Evolutionary conservation across 2,113 vertebrate genomes (phyloP).

Genomic region (Sapayoa aenigma): DNA sequence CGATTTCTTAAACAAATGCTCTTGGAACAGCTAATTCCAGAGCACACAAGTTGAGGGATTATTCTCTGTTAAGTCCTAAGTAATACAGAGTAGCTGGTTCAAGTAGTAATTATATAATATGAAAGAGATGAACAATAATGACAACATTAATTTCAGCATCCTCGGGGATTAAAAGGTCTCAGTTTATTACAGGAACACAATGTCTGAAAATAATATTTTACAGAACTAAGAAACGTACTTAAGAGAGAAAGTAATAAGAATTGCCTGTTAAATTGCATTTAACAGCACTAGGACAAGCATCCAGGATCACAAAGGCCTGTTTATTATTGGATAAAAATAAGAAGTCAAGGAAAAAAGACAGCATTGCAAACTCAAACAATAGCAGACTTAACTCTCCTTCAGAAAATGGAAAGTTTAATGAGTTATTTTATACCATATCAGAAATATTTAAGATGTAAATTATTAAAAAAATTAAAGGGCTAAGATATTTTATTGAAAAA

Average conservation of each 20-base stretch:
- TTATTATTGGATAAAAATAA: neutral
- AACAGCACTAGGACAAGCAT: neutral
- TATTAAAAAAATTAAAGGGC: neutral
- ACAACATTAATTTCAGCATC: slow-evolving; percentile 19
- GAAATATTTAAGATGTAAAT: neutral
- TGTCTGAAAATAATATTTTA: neutral
- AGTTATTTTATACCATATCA: neutral
- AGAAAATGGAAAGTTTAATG: neutral
- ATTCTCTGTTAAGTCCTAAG: slow-evolving; percentile 48
- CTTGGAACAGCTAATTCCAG: slow-evolving; percentile 63
- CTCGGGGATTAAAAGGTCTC: neutral
- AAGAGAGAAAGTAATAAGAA: neutral
- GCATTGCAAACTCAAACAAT: neutral
- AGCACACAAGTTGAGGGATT: slow-evolving; percentile 50
- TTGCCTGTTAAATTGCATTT: neutral
- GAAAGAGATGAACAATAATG: slow-evolving; percentile 28
- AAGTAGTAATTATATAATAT: slow-evolving; percentile 54
- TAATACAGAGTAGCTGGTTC: slow-evolving; percentile 51
- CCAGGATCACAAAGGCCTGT: neutral
- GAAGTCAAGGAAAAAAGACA: neutral
- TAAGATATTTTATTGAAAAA: neutral
- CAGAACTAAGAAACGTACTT: slow-evolving; percentile 1
- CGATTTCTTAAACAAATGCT: slow-evolving; percentile 59
- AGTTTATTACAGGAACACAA: neutral
- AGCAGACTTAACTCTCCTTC: neutral